Evolutionary conservation across 2,797 vertebrate species (phyloP), one percentile per base, ranked within the genome.

Genomic region (Helostoma temminkii): DNA sequence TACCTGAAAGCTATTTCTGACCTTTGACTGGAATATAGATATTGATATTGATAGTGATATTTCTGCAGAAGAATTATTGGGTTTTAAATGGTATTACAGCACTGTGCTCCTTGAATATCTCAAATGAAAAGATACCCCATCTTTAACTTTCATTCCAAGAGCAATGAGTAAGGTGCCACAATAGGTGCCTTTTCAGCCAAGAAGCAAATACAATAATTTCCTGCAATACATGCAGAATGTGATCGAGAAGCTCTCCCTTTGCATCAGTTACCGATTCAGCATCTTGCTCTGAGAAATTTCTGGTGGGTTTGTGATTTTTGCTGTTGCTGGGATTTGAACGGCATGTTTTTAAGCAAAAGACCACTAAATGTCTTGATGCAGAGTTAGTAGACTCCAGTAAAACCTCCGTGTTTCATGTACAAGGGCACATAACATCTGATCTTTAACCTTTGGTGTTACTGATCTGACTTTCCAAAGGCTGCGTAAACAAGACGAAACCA

Each of bases 401-500:
- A 53, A 11, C 19, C 6, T 69, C n/a, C 26, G 39, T 1, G 1
- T 37, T 55, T 15, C 54, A 60, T 67, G 4, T 11, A 47, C 19
- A 24, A 18, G 12, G 21, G 5, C 30, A 8, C 4, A 18, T 66
- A 64, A 25, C 39, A 61, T 76, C 47, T 49, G 59, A 80, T 71
- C 57, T 63, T 59, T 61, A 72, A 66, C 62, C 64, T 65, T 64
- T 43, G 21, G 43, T 66, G 55, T 71, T 47, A 49, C 48, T 2
- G 0, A 78, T 67, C 47, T 74, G 58, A 72, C 32, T 2, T 71
- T 80, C 76, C 80, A 80, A 80, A 66, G 62, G 52, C 52, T 53
- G 42, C 5, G 5, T 82, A 65, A 81, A 83, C 74, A 85, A 72
- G n/a, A 66, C 28, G 62, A 80, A 89, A 83, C 83, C 88, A 84